Base-by-base conservation (phyloP, 2,113 vertebrate species). In the Dicaeum eximium region DNA sequence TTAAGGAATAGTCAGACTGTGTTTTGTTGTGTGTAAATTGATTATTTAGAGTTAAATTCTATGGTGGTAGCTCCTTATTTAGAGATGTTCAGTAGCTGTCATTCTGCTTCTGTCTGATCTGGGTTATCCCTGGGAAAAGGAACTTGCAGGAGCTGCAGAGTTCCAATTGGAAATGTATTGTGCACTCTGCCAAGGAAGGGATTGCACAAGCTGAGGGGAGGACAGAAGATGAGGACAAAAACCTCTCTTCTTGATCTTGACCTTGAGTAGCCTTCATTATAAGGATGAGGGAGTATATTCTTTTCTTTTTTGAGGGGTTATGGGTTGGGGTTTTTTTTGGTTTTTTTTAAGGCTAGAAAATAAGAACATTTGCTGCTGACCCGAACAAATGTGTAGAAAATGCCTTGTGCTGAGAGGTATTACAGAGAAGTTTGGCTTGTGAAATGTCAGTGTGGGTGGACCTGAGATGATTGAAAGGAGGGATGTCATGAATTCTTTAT, bases 371-470 rank as follows among this genome's bases (percentile, higher is more conserved):
- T 98, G 91, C 37, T 92, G 54, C 70, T 98, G 97, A 97, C 97
- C 97, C 95, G 94, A 98, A 97, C 95, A 95, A 97, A 97, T 72
- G 73, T 97, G 95, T 95, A 86, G 92, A 95, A 96, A 95, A 96
- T 92, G 95, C 60, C 92, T 95, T 86, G 91, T 24, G 15, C 88
- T 86, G 67, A 93, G 90, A 95, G 44, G 94, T 91, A 95, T 92
- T 91, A 95, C 7, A 35, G 92, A 71, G 60, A 60, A 93, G 72
- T 88, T 96, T 96, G 77, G 86, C 93, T 93, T 64, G 83, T 95
- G 93, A 98, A 98, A 97, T 98, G 97, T 97, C 97, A 97, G 87
- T 42, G 97, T 98, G 81, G 97, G 97, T 30, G 93, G 96, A 85
- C 69, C 96, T 94, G 90, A 95, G 95, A 94, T 88, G 96, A 93